phyloP scores from a whole-genome alignment of 64 coral and sea anemone genomes.

The Anthopleura sola region DNA sequence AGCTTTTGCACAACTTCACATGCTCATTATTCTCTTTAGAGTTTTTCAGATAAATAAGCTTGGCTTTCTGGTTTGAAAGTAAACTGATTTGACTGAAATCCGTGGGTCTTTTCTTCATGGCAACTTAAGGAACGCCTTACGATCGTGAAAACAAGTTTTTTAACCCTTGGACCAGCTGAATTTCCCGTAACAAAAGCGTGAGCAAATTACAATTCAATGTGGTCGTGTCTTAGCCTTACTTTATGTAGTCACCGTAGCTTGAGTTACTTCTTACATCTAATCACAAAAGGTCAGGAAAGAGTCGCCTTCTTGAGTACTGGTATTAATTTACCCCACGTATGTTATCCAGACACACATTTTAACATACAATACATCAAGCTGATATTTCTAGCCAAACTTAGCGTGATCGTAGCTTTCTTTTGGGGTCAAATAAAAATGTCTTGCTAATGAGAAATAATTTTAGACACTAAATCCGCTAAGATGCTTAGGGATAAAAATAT shows the following conservation, averaged over 20 bases:
- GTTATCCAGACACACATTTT: not conserved
- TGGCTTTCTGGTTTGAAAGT: constrained; percentile 11
- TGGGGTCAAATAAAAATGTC: not conserved
- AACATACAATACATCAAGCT: not conserved
- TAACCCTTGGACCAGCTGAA: not conserved
- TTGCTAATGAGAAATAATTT: not conserved
- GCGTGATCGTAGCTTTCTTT: not conserved
- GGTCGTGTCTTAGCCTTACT: not conserved
- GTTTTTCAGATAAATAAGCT: not conserved
- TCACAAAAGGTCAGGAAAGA: not conserved
- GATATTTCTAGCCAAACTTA: not conserved
- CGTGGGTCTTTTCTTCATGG: not conserved
- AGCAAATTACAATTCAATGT: not conserved
- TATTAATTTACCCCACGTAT: not conserved
- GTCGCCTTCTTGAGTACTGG: not conserved
- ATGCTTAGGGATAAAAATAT: not conserved
- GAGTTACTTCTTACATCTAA: not conserved
- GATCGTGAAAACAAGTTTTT: not conserved
- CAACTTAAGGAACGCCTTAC: not conserved
- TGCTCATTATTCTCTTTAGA: not conserved
- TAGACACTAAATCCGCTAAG: not conserved
- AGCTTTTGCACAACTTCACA: not conserved
- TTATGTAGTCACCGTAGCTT: not conserved
- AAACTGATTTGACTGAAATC: not conserved
- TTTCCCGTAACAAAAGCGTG: not conserved